Conservation (phyloP, 2,113 vertebrate genomes). For the Catagonus wagneri region DNA sequence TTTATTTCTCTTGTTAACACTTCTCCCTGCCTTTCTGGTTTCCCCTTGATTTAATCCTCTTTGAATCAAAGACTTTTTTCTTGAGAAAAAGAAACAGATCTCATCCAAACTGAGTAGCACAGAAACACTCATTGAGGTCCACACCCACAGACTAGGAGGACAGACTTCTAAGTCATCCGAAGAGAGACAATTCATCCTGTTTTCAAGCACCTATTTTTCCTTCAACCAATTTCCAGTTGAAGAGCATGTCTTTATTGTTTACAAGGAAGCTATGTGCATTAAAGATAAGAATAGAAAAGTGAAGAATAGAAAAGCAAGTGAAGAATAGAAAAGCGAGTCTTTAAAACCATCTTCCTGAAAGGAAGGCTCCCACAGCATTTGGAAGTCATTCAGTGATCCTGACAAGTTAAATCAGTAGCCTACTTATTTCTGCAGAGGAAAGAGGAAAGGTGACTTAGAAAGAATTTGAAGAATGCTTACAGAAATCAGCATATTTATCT, state of each 20-base stretch:
- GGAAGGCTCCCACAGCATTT: background rate
- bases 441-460: constrained; percentile 38
- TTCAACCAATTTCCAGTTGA: constrained; percentile 9
- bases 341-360: constrained; percentile 18
- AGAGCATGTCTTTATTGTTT: constrained; percentile 9
- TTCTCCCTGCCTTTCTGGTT: background rate
- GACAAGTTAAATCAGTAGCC: constrained; percentile 49
- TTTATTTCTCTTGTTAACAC: background rate
- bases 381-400: background rate
- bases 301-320: background rate
- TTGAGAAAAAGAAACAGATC: background rate
- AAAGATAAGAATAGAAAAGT: background rate
- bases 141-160: background rate
- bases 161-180: background rate
- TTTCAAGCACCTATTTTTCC: background rate
- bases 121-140: background rate
- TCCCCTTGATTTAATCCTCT: background rate
- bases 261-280: constrained; percentile 43
- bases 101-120: background rate
- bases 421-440: constrained; percentile 19
- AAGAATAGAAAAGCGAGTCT: constrained; percentile 6
- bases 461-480: background rate
- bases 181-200: background rate
- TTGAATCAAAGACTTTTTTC: constrained; percentile 26
- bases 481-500: constrained; percentile 45